phyloP scores from a whole-genome alignment of 2,797 vertebrate species.

The Scarus forsteni region DNA sequence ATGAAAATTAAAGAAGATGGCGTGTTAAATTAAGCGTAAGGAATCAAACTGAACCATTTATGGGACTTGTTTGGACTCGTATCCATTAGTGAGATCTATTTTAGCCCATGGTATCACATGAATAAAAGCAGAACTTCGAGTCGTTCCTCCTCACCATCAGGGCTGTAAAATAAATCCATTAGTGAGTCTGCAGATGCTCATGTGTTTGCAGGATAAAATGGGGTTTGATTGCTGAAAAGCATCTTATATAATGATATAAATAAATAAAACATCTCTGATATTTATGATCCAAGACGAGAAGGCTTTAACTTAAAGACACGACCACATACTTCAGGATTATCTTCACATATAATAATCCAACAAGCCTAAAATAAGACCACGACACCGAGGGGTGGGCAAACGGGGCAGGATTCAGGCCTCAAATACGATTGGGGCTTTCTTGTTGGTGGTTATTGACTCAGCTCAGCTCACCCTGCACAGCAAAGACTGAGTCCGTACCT shows the following conservation, averaged over 20 bases:
- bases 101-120: slow-evolving; percentile 11
- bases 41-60: slow-evolving; percentile 18
- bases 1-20: slow-evolving; percentile 36
- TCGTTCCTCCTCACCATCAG: slow-evolving; percentile 12
- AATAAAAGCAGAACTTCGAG: slow-evolving; percentile 20
- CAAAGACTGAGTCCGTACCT: no score
- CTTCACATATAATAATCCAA: no score
- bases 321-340: no score
- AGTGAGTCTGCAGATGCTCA: slow-evolving; percentile 28
- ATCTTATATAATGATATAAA: slow-evolving; percentile 68
- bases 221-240: slow-evolving; percentile 38
- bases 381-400: no score
- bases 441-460: no score
- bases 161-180: slow-evolving; percentile 36
- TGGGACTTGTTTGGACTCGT: slow-evolving; percentile 34
- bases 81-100: slow-evolving; percentile 15
- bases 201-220: slow-evolving; percentile 33
- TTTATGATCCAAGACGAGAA: no score
- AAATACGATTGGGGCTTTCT: no score
- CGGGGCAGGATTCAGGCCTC: no score
- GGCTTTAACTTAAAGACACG: no score
- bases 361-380: no score
- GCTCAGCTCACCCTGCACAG: no score
- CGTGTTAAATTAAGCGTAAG: slow-evolving; percentile 18
- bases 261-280: slow-evolving; percentile 45